Evolutionary conservation across 2,888 invertebrate species (phyloP).

Genomic region (Pachliopta kotzebuea): DNA sequence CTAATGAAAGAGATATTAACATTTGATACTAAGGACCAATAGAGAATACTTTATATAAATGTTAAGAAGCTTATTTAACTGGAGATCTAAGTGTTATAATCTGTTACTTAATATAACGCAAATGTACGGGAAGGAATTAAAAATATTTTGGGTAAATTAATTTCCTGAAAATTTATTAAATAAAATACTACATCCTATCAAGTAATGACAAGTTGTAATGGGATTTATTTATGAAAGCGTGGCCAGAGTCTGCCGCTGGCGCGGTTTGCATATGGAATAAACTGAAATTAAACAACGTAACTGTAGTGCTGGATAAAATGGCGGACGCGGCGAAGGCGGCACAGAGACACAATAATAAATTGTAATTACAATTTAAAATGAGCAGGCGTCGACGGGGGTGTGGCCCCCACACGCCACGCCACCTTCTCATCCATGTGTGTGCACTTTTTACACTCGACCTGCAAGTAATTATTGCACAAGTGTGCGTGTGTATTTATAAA

Average conservation of each 20-base stretch:
- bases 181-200: background rate
- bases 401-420: constrained; percentile 65
- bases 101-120: background rate
- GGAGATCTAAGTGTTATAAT: background rate
- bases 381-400: constrained; percentile 77
- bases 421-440: constrained; percentile 63
- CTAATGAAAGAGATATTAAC: too few relatives aligned
- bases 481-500: constrained; percentile 40
- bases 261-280: constrained; percentile 25
- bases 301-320: constrained; percentile 67
- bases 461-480: constrained; percentile 56
- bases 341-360: constrained; percentile 79
- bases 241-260: background rate
- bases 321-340: constrained; percentile 73
- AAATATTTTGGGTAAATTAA: background rate
- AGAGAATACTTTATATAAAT: too few relatives aligned
- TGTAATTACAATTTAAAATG: constrained; percentile 81
- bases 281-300: constrained; percentile 43
- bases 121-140: background rate
- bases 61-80: background rate
- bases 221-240: constrained; percentile 12
- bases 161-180: background rate
- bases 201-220: constrained; percentile 3
- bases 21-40: too few relatives aligned
- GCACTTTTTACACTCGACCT: constrained; percentile 64